Conservation (phyloP, 2,888 invertebrate genomes). For the Phrixothrix hirtus region DNA sequence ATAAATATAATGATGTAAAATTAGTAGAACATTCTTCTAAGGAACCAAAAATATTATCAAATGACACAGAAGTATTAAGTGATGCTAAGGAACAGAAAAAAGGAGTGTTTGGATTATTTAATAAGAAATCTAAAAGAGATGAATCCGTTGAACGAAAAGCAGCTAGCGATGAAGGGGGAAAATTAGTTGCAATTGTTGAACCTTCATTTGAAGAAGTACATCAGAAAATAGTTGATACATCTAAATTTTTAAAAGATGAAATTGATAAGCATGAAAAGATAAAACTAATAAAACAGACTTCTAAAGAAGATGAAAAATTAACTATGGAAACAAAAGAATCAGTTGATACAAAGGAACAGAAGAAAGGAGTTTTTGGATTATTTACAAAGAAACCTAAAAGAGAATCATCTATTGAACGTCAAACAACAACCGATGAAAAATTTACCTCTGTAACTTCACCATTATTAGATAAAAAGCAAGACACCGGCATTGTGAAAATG, state of each 20-base stretch:
- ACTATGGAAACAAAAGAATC: no score
- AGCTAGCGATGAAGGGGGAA: conserved; percentile 29
- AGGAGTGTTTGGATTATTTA: conserved; percentile 26
- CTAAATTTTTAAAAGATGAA: conserved; percentile 21
- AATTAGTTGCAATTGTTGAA: conserved; percentile 3
- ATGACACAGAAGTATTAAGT: background rate
- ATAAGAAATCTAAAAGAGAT: conserved; percentile 31
- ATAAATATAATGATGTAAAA: conserved; percentile 33
- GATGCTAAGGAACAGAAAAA: conserved; percentile 18
- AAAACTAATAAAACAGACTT: background rate
- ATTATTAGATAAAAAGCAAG: no score
- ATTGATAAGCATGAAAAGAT: conserved; percentile 4
- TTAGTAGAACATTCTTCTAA: no score
- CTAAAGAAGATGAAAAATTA: no score
- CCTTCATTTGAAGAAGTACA: background rate
- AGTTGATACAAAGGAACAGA: conserved; percentile 24
- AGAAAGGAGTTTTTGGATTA: conserved; percentile 39
- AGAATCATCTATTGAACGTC: conserved; percentile 15
- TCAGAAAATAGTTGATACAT: conserved; percentile 9
- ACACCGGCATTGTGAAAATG: background rate
- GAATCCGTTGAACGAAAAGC: conserved; percentile 6
- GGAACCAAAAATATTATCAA: conserved; percentile 2
- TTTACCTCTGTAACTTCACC: no score
- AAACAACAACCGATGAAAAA: background rate
- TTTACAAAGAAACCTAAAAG: conserved; percentile 39